Conservation (phyloP, 2,797 vertebrate species). For the Furcifer pardalis region DNA sequence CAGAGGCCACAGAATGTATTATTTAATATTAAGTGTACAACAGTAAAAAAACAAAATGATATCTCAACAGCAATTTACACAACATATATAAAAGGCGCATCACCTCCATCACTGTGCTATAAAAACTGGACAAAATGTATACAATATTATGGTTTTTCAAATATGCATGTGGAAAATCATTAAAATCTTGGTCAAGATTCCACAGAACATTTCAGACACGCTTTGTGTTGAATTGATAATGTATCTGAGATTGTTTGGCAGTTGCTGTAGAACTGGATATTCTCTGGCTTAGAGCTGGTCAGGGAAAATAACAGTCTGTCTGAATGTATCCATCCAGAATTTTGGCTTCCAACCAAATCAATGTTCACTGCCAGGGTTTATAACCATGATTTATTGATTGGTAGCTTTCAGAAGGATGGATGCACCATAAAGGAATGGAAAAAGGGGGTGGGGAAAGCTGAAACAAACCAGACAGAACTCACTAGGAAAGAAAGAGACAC, state of each 20-base stretch:
- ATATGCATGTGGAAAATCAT: constrained; percentile 39
- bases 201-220: constrained; percentile 43
- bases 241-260: constrained; percentile 54
- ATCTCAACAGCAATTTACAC: constrained; percentile 7
- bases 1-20: constrained; percentile 10
- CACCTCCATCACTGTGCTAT: constrained; percentile 10
- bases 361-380: constrained; percentile 46
- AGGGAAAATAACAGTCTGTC: constrained; percentile 38
- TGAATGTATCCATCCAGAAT: constrained; percentile 39
- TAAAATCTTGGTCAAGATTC: constrained; percentile 47
- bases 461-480: constrained; percentile 29
- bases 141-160: constrained; percentile 18
- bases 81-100: constrained; percentile 15
- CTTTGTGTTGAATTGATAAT: constrained; percentile 36
- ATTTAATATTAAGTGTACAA: constrained; percentile 7
- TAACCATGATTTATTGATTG: constrained; percentile 32
- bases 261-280: constrained; percentile 39
- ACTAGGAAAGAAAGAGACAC: neutral
- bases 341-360: constrained; percentile 37
- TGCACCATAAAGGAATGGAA: constrained; percentile 26
- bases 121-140: constrained; percentile 21
- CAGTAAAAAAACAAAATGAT: constrained; percentile 3
- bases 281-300: constrained; percentile 40
- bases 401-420: constrained; percentile 22
- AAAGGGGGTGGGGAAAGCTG: neutral